Percentiles rank a stretch among this genome's conserved stretches.
Evolutionary conservation across 2,888 invertebrate species (phyloP).

Genomic region (Melanostoma scalare): DNA sequence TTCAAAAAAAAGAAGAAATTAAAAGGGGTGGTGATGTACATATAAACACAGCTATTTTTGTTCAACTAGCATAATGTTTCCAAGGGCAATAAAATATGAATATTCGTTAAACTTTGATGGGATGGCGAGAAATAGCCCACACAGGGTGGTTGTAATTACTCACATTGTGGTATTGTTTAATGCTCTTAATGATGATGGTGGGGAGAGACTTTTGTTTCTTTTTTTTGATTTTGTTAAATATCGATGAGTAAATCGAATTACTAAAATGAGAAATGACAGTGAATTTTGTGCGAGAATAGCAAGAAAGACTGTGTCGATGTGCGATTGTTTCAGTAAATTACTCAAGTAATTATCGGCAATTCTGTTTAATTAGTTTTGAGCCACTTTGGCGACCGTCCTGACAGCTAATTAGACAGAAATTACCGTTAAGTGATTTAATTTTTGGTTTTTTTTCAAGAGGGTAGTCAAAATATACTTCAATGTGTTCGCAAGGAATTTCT

Average conservation of each 20-base stretch:
- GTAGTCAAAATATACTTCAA: too few relatives aligned
- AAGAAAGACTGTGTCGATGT: slow-evolving; percentile 10
- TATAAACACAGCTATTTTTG: background rate
- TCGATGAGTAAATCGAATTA: slow-evolving; percentile 39
- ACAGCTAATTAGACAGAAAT: slow-evolving; percentile 56
- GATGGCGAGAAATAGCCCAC: background rate
- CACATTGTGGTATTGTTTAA: slow-evolving; percentile 44
- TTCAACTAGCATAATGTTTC: background rate
- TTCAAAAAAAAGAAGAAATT: background rate
- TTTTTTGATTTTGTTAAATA: background rate
- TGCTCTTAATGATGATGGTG: slow-evolving; percentile 37
- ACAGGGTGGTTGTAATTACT: slow-evolving; percentile 33
- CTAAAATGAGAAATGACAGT: slow-evolving; percentile 2
- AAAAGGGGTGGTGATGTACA: background rate
- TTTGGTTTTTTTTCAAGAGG: background rate
- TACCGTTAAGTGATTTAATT: slow-evolving; percentile 45
- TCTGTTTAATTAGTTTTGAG: slow-evolving; percentile 59
- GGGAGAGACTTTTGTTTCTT: background rate
- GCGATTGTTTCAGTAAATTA: slow-evolving; percentile 58
- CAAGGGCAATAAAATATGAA: slow-evolving; percentile 47
- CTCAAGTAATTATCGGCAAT: slow-evolving; percentile 58
- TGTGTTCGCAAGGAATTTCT: too few relatives aligned
- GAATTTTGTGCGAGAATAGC: slow-evolving; percentile 6
- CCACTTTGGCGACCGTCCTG: slow-evolving; percentile 39
- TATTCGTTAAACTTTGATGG: slow-evolving; percentile 3